These are phyloP conservation scores for Muraenolepis orangiensis DNA, from an alignment of 2,797 vertebrate genomes.

Conservation along the genomic window DNA sequence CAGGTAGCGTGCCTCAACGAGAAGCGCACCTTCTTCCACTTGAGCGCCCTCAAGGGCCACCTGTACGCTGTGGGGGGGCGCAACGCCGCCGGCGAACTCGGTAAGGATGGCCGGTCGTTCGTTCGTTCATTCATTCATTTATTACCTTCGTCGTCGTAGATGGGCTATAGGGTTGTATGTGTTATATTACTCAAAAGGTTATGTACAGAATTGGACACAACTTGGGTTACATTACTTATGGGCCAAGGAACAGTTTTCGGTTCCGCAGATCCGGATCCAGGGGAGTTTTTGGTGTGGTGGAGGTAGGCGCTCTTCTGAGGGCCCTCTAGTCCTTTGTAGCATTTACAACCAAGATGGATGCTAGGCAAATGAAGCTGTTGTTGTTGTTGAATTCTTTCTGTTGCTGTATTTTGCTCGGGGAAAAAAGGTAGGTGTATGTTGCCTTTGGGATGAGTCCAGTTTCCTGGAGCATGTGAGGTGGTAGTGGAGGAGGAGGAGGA, in stretches of 20 bases:
- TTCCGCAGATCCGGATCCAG: too few relatives aligned
- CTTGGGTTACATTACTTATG: too few relatives aligned
- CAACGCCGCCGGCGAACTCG: constrained; percentile 87
- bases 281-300: too few relatives aligned
- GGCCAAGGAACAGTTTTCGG: too few relatives aligned
- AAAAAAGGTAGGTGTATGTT: background rate
- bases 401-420: background rate
- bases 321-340: too few relatives aligned
- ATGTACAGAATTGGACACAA: too few relatives aligned
- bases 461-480: background rate
- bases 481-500: background rate
- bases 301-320: too few relatives aligned
- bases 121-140: constrained; percentile 14
- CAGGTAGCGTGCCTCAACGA: constrained; percentile 98
- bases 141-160: background rate
- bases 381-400: background rate
- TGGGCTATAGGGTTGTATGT: too few relatives aligned
- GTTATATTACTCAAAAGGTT: too few relatives aligned
- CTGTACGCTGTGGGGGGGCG: constrained; percentile 95
- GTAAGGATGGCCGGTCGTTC: constrained; percentile 35
- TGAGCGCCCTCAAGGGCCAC: constrained; percentile 98
- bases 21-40: constrained; percentile 99
- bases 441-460: background rate
- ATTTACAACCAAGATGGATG: background rate
- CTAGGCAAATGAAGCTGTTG: background rate